phyloP scores from a whole-genome alignment of 2,113 vertebrate genomes.

The Mustelus asterias region DNA sequence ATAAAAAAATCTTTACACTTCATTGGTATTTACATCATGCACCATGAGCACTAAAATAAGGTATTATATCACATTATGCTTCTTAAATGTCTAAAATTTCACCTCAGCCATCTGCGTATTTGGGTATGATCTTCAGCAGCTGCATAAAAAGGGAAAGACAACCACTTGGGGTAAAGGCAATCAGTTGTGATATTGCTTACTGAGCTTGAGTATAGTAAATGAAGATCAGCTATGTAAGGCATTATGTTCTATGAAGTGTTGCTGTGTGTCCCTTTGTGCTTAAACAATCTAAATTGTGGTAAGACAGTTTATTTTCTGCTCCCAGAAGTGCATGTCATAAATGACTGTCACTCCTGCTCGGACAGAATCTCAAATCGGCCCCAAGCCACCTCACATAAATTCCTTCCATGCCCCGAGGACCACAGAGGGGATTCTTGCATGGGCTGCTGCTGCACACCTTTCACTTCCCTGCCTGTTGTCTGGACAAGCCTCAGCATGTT shows the following conservation, averaged over 20 bases:
- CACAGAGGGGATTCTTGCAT: no score
- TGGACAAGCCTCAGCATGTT: no score
- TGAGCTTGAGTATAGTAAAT: not conserved
- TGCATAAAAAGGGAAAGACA: not conserved
- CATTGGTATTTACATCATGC: not conserved
- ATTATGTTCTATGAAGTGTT: not conserved
- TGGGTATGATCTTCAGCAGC: not conserved
- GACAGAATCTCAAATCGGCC: no score
- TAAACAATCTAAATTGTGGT: not conserved
- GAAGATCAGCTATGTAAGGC: not conserved
- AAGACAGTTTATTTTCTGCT: not conserved
- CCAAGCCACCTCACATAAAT: no score
- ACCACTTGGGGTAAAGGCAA: no score
- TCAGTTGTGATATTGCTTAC: no score
- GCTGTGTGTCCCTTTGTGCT: not conserved
- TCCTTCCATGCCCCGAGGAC: no score
- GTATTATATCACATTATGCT: not conserved
- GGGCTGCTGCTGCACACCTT: no score
- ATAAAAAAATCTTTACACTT: not conserved
- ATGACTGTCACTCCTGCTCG: not conserved
- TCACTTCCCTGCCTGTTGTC: no score
- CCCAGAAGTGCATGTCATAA: not conserved
- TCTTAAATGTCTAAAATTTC: not conserved
- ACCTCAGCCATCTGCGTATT: not conserved
- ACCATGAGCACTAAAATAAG: not conserved